Evolutionary conservation across 2,888 invertebrate genomes (phyloP).

Genomic region (Chrysomela aeneicollis): DNA sequence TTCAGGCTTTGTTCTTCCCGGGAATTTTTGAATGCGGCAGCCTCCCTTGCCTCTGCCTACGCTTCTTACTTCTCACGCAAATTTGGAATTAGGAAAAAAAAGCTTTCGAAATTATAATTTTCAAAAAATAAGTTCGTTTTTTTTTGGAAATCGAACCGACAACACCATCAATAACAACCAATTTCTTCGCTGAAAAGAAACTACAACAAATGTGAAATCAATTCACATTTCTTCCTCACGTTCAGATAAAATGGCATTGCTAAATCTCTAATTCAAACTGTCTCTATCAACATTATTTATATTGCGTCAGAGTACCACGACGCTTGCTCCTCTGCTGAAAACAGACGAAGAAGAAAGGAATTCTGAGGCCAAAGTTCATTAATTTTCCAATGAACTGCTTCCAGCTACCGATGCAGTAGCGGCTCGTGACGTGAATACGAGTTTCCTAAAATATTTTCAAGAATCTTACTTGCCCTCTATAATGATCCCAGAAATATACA

Average conservation of each 20-base stretch:
- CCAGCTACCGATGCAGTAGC: not conserved
- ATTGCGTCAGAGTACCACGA: constrained; percentile 49
- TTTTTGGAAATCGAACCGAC: not conserved
- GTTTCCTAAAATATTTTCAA: no score
- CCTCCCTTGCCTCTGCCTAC: not conserved
- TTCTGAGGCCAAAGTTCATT: constrained; percentile 45
- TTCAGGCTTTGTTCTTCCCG: not conserved
- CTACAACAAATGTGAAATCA: not conserved
- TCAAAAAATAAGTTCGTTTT: not conserved
- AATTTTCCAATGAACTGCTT: constrained; percentile 51
- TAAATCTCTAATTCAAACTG: constrained; percentile 45
- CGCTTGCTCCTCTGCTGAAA: constrained; percentile 37
- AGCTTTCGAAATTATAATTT: not conserved
- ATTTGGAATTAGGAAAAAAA: not conserved
- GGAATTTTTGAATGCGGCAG: not conserved
- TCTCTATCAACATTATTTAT: constrained; percentile 51
- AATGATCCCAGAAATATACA: no score
- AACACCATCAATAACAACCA: not conserved
- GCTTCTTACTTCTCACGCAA: not conserved
- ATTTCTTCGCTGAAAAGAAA: not conserved
- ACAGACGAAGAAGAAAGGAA: constrained; percentile 43
- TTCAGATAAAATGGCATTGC: constrained; percentile 31
- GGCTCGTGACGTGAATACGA: no score
- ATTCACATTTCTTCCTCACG: not conserved
- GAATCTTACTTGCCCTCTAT: no score